phyloP scores from a whole-genome alignment of 1,140 invertebrate genomes.

The Mactra quadrangularis region DNA sequence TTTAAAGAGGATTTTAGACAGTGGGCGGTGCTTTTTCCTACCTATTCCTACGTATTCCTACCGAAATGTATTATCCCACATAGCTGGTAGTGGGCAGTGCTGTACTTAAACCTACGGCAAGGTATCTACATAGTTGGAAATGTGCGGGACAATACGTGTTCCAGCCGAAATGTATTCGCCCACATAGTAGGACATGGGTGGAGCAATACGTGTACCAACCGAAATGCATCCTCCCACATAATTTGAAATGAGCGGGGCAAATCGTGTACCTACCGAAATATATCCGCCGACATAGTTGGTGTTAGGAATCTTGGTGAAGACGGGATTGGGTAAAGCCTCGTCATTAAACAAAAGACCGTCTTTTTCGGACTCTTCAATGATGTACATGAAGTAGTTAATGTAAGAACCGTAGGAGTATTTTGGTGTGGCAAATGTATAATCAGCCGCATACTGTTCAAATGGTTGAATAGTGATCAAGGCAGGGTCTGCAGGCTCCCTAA shows the following conservation, averaged over 20 bases:
- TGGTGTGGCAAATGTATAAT: constrained; percentile 73
- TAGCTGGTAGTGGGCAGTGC: constrained; percentile 56
- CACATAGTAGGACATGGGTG: constrained; percentile 63
- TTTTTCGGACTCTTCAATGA: constrained; percentile 62
- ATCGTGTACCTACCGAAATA: background rate
- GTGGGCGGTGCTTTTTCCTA: too few relatives aligned
- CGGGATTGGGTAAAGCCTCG: constrained; percentile 37
- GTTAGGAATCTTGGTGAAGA: constrained; percentile 48
- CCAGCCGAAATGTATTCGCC: constrained; percentile 56
- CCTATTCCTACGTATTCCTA: constrained; percentile 21
- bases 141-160: constrained; percentile 49
- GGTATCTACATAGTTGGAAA: constrained; percentile 22
- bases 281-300: constrained; percentile 59
- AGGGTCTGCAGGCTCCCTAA: constrained; percentile 64
- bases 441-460: constrained; percentile 69
- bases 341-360: constrained; percentile 60
- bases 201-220: constrained; percentile 67
- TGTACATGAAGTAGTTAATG: constrained; percentile 69
- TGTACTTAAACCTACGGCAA: too few relatives aligned
- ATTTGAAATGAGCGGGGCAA: too few relatives aligned
- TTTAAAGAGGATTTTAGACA: too few relatives aligned
- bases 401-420: constrained; percentile 61
- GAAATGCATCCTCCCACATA: too few relatives aligned
- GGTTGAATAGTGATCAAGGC: constrained; percentile 69
- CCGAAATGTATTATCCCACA: constrained; percentile 45